phyloP scores from a whole-genome alignment of 2,888 invertebrate species.

The Sisyra nigra region DNA sequence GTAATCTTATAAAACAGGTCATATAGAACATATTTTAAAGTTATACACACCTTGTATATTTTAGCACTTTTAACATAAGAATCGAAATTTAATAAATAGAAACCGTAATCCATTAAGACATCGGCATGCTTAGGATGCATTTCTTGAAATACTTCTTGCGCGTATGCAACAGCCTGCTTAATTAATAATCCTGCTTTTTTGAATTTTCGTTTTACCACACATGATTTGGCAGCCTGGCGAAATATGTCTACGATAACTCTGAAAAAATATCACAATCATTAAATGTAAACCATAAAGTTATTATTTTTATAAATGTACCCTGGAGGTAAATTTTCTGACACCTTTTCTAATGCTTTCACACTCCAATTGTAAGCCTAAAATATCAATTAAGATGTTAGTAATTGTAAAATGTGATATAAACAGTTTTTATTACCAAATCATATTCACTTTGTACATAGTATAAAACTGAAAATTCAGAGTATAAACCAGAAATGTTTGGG shows the following conservation, averaged over 20 bases:
- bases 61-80: slow-evolving; percentile 69
- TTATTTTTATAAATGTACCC: slow-evolving; percentile 32
- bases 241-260: slow-evolving; percentile 66
- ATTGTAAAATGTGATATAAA: no score
- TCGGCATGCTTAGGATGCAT: slow-evolving; percentile 73
- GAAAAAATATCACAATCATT: slow-evolving; percentile 12
- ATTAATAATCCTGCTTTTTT: slow-evolving; percentile 66
- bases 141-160: slow-evolving; percentile 42
- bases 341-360: slow-evolving; percentile 51
- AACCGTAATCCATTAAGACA: slow-evolving; percentile 76
- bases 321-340: slow-evolving; percentile 44
- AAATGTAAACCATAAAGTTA: not conserved
- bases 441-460: slow-evolving; percentile 78
- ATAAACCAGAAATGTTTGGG: slow-evolving; percentile 50
- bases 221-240: slow-evolving; percentile 74
- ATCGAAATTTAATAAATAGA: slow-evolving; percentile 80
- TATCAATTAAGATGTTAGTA: slow-evolving; percentile 10
- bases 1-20: not conserved
- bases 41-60: slow-evolving; percentile 58
- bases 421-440: slow-evolving; percentile 50
- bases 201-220: slow-evolving; percentile 79
- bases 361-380: slow-evolving; percentile 57
- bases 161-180: slow-evolving; percentile 61
- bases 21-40: not conserved
- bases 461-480: slow-evolving; percentile 67